phyloP scores from a whole-genome alignment of 2,113 vertebrate genomes.

The Lucifuga dentata region DNA sequence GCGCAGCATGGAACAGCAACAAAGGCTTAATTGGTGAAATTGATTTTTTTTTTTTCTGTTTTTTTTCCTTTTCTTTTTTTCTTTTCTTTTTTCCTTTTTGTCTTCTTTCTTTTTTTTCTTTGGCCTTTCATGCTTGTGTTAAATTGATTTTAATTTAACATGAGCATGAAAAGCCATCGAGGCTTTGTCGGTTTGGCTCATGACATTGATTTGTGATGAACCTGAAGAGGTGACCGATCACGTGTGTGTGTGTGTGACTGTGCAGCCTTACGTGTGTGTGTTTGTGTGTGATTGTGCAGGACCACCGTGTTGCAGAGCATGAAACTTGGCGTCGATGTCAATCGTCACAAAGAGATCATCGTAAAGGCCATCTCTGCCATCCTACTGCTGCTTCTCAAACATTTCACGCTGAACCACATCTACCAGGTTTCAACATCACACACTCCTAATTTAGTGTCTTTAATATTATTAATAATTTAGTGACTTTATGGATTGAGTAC shows the following conservation, averaged over 20 bases:
- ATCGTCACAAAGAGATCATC: constrained; percentile 98
- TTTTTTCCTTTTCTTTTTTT: too few relatives aligned
- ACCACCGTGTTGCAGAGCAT: constrained; percentile 98
- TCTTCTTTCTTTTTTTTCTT: too few relatives aligned
- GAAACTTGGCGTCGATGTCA: constrained; percentile 98
- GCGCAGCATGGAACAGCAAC: too few relatives aligned
- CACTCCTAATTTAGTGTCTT: not conserved
- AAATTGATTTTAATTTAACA: not conserved
- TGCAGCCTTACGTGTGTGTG: too few relatives aligned
- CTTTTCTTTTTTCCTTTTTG: too few relatives aligned
- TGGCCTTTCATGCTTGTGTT: too few relatives aligned
- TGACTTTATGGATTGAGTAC: too few relatives aligned
- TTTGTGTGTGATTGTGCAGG: constrained; percentile 75
- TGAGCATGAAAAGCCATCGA: too few relatives aligned
- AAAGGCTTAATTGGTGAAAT: too few relatives aligned
- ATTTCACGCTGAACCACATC: constrained; percentile 97
- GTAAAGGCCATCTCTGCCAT: constrained; percentile 98
- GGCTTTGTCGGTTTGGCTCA: not conserved
- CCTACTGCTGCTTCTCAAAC: constrained; percentile 94
- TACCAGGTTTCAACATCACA: constrained; percentile 88
- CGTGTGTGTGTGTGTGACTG: too few relatives aligned
- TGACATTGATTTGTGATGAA: not conserved
- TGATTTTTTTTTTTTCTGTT: too few relatives aligned
- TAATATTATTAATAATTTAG: too few relatives aligned
- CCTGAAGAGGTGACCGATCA: not conserved